Percentiles rank a stretch among this genome's conserved stretches.
phyloP scores from a whole-genome alignment of 2,888 invertebrate genomes.

The Troglohyphantes excavatus region DNA sequence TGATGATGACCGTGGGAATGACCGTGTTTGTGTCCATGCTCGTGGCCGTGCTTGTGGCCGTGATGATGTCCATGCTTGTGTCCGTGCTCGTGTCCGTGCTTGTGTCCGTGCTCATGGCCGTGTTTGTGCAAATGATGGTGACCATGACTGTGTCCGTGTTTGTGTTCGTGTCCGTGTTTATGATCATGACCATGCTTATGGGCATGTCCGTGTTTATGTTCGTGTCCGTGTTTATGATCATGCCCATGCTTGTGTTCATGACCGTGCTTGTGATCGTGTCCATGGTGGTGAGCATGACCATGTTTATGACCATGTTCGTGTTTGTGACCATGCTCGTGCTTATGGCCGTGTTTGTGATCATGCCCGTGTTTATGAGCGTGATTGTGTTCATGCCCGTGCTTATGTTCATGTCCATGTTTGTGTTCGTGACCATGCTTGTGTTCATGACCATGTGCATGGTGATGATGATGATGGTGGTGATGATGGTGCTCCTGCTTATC shows the following conservation, averaged over 20 bases:
- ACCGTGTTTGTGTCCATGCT: slow-evolving; percentile 46
- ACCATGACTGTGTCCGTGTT: slow-evolving; percentile 51
- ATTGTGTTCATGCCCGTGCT: slow-evolving; percentile 59
- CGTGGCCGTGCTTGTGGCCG: slow-evolving; percentile 44
- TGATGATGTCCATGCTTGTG: slow-evolving; percentile 55
- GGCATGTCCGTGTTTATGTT: slow-evolving; percentile 49
- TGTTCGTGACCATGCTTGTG: slow-evolving; percentile 64
- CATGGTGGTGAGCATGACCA: slow-evolving; percentile 54
- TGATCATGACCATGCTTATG: slow-evolving; percentile 58
- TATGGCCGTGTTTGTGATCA: slow-evolving; percentile 63
- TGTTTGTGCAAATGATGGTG: slow-evolving; percentile 53
- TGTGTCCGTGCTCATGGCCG: slow-evolving; percentile 40
- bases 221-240: slow-evolving; percentile 37
- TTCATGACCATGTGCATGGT: slow-evolving; percentile 61
- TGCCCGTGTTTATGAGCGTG: slow-evolving; percentile 64
- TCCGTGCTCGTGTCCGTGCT: slow-evolving; percentile 50
- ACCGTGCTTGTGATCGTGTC: slow-evolving; percentile 53
- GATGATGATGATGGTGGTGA: slow-evolving; percentile 67
- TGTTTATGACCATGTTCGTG: slow-evolving; percentile 63
- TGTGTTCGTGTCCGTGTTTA: slow-evolving; percentile 58
- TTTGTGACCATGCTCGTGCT: slow-evolving; percentile 62
- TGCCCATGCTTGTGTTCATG: slow-evolving; percentile 48
- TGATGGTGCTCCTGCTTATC: slow-evolving; percentile 69
- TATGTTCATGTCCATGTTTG: slow-evolving; percentile 61
- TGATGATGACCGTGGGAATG: slow-evolving; percentile 56